These are phyloP conservation scores for Melanotaenia parkinsoni DNA, from an alignment of 2,797 vertebrate genomes.

Conservation along the genomic window DNA sequence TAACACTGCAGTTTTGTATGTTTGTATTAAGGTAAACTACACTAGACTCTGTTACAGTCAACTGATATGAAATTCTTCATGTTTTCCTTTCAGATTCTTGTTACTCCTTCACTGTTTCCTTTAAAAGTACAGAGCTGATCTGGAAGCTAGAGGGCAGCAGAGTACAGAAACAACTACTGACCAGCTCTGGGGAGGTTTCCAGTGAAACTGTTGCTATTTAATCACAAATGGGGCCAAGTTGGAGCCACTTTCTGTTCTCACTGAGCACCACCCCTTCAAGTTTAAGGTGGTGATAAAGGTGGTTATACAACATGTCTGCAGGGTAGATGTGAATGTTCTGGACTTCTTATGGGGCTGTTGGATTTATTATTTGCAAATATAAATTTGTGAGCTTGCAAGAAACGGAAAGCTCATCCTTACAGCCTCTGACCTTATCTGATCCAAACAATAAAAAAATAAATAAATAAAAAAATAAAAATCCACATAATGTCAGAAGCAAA, in stretches of 20 bases:
- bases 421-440: background rate
- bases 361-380: background rate
- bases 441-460: background rate
- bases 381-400: background rate
- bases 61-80: no score
- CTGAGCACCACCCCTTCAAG: background rate
- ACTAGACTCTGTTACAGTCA: no score
- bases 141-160: constrained; percentile 67
- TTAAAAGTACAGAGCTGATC: background rate
- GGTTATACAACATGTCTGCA: constrained; percentile 31
- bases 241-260: background rate
- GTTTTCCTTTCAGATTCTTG: no score
- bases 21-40: background rate
- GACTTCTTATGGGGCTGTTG: background rate
- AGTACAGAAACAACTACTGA: constrained; percentile 8
- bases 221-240: background rate
- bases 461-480: no score
- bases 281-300: background rate
- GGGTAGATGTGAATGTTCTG: constrained; percentile 18
- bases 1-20: background rate
- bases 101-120: background rate
- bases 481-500: background rate
- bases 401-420: background rate
- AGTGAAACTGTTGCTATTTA: background rate
- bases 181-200: background rate